Evolutionary conservation across 92 coral and sea anemone species (phyloP).

Genomic region (Pocillopora meandrina): DNA sequence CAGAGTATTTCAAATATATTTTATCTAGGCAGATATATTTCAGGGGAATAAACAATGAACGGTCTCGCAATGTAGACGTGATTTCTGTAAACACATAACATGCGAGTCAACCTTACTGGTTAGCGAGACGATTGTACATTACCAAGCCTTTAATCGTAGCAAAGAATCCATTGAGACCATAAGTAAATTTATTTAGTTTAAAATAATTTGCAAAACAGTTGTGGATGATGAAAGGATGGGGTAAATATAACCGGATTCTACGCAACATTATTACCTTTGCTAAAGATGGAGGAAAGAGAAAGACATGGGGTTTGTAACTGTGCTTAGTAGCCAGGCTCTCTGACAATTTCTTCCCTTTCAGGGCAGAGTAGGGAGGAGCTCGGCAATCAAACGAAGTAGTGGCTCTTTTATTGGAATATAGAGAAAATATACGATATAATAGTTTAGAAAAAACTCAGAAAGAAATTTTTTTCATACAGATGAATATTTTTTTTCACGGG

Average conservation of each 20-base stretch:
- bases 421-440: background rate
- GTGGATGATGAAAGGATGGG: conserved; percentile 17
- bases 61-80: background rate
- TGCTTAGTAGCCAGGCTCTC: conserved; percentile 58
- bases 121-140: background rate
- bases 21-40: too few relatives aligned
- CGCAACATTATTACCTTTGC: conserved; percentile 16
- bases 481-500: too few relatives aligned
- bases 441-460: background rate
- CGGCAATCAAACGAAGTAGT: background rate
- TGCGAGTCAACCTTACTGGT: background rate
- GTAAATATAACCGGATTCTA: conserved; percentile 9
- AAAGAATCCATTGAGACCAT: background rate
- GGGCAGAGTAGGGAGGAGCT: conserved; percentile 8
- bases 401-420: too few relatives aligned
- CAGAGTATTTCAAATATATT: too few relatives aligned
- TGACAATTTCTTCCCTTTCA: background rate
- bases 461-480: too few relatives aligned
- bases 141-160: background rate
- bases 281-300: conserved; percentile 66
- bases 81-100: conserved; percentile 5
- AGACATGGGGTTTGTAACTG: conserved; percentile 32
- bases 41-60: too few relatives aligned
- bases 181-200: background rate
- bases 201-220: background rate